Base-by-base conservation (phyloP, 2,888 invertebrate species). In the Dryomyza anilis region DNA sequence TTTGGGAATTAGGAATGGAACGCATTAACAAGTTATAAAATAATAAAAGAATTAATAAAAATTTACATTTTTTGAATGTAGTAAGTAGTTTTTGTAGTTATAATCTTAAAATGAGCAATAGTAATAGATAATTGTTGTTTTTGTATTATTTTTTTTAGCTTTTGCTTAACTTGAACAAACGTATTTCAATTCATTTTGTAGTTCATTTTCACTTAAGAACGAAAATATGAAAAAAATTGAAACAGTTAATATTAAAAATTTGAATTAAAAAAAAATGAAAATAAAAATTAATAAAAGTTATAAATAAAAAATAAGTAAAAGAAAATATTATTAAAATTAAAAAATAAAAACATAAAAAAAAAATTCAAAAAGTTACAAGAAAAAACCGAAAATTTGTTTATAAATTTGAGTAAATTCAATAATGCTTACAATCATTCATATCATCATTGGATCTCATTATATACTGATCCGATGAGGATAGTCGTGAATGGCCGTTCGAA, bases 351-450 rank as follows among this genome's bases (percentile, higher is more conserved):
- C 16, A 58, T 14, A 59, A 46, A 10, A 30, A 8, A 10, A 57
- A 43, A 29, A 45, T n/a, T 16, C 7, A 19, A 23, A 30, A 55
- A 43, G 29, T 19, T 39, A 45, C 14, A 56, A 29, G 46, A 36
- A n/a, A 58, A 48, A 48, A 58, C 30, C 53, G 30, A 12, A 58
- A 63, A 23, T 43, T 63, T n/a, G n/a, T n/a, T n/a, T 66, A 46
- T 61, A 67, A 48, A 48, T 60, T 74, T n/a, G n/a, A n/a, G n/a
- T n/a, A n/a, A n/a, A n/a, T n/a, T n/a, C n/a, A n/a, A n/a, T 78
- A 81, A 83, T 84, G 84, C 84, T 84, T 84, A 84, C 84, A 83
- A 84, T 84, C 83, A 83, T 82, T 82, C 79, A 76, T 83, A 84
- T 84, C 84, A 77, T 84, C 84, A 84, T 84, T 82, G 83, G 84